These are phyloP conservation scores for Hylaea fasciaria DNA, from an alignment of 2,888 invertebrate genomes.

Conservation along the genomic window DNA sequence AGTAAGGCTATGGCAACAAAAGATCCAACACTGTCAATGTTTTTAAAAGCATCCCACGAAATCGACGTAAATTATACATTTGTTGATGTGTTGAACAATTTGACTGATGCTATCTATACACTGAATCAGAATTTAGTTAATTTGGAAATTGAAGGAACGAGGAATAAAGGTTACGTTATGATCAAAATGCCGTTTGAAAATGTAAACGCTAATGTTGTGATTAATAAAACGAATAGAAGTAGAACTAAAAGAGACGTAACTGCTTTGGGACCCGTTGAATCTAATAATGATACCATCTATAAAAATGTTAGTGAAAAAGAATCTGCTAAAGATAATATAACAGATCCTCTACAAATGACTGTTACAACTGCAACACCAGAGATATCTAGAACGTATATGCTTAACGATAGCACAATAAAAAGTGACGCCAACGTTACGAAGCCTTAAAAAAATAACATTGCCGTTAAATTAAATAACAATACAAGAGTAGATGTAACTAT, in stretches of 20 bases:
- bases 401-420: slow-evolving; percentile 2
- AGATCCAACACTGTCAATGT: neutral
- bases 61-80: neutral
- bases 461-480: neutral
- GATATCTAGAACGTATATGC: neutral
- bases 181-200: slow-evolving; percentile 10
- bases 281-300: neutral
- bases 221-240: neutral
- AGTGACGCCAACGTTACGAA: slow-evolving; percentile 2
- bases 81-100: slow-evolving; percentile 5
- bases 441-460: neutral
- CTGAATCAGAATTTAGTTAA: slow-evolving; percentile 15
- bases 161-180: slow-evolving; percentile 4
- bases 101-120: slow-evolving; percentile 9
- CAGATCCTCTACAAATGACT: neutral
- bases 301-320: neutral
- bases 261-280: neutral
- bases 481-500: too few relatives aligned
- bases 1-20: neutral
- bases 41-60: neutral
- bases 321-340: neutral
- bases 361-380: neutral
- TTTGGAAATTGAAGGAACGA: slow-evolving; percentile 2
- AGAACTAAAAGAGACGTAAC: slow-evolving; percentile 12
- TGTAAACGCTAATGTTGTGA: neutral